These are phyloP conservation scores for Byasa hedistus DNA, from an alignment of 2,888 invertebrate species.

Conservation along the genomic window DNA sequence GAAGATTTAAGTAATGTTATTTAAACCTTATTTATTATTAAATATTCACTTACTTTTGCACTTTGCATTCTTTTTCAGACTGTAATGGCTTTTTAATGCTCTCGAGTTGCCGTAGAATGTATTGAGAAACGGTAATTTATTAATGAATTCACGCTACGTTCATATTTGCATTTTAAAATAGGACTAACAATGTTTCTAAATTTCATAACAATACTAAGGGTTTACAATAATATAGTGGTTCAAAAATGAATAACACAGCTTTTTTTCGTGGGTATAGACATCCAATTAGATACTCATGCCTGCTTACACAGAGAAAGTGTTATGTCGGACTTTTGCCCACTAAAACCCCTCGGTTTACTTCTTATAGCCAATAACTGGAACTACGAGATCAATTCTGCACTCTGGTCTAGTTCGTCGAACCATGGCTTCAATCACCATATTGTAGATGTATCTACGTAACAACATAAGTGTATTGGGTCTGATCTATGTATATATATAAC, in stretches of 20 bases:
- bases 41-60: constrained; percentile 4
- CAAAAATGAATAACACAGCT: neutral
- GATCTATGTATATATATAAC: no score
- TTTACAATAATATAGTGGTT: neutral
- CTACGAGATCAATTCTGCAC: no score
- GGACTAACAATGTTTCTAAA: neutral
- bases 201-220: neutral
- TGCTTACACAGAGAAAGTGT: no score
- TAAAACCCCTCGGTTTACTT: no score
- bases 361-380: no score
- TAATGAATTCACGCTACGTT: constrained; percentile 6
- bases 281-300: no score
- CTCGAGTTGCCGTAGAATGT: constrained; percentile 4
- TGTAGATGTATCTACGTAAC: no score
- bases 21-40: constrained; percentile 1
- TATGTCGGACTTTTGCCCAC: no score
- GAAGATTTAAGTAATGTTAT: neutral
- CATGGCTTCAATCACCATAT: no score
- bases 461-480: no score
- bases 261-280: no score
- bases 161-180: constrained; percentile 1
- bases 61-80: neutral
- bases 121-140: constrained; percentile 18
- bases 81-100: constrained; percentile 17
- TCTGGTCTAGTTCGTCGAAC: no score